These are phyloP conservation scores for Dicentrarchus labrax DNA, from an alignment of 2,113 vertebrate genomes.

Conservation along the genomic window DNA sequence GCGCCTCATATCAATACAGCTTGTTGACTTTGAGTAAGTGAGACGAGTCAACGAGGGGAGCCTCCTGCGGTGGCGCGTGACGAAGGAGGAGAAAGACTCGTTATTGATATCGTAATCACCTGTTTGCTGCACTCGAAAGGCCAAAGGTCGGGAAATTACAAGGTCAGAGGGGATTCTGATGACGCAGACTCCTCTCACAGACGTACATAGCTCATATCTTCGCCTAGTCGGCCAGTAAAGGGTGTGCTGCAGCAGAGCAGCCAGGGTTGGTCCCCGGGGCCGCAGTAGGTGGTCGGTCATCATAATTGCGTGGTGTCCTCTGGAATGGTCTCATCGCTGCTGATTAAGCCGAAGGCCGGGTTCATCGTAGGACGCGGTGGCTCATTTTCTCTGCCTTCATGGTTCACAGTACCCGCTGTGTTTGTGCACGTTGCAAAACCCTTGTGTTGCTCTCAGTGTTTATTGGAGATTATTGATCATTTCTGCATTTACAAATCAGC, in stretches of 20 bases:
- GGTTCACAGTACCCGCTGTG: background rate
- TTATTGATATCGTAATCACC: background rate
- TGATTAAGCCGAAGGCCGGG: conserved; percentile 9
- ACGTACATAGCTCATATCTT: background rate
- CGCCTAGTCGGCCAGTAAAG: background rate
- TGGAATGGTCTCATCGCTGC: conserved; percentile 14
- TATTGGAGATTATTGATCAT: background rate
- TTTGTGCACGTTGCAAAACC: background rate
- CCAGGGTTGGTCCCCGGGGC: background rate
- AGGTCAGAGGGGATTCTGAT: background rate
- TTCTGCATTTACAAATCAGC: background rate
- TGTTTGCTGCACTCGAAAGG: background rate
- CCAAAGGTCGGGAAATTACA: background rate
- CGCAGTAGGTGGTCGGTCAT: conserved; percentile 1
- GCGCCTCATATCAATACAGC: background rate
- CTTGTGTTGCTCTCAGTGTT: background rate
- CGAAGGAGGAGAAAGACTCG: background rate
- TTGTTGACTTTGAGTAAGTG: conserved; percentile 28
- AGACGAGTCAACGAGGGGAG: conserved; percentile 9
- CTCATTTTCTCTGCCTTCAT: background rate
- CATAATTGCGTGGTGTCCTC: background rate
- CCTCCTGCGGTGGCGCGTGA: background rate
- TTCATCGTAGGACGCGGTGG: background rate
- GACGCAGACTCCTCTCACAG: background rate
- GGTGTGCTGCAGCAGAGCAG: background rate